Conservation (phyloP, 2,797 vertebrate species). For the Lutjanus argentimaculatus region DNA sequence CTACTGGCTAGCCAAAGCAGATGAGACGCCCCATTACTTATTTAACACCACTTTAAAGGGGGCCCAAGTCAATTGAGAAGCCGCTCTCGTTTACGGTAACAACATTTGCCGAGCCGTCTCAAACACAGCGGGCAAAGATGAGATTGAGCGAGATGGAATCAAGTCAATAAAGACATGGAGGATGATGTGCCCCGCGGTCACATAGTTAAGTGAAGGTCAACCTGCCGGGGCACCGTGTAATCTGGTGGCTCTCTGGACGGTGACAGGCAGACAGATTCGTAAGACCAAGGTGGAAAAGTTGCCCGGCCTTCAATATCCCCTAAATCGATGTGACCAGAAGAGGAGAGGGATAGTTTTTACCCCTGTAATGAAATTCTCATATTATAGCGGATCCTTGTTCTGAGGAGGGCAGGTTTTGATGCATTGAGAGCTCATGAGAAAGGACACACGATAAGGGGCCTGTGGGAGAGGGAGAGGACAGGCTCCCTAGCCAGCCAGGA, state of each 20-base stretch:
- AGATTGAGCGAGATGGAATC: constrained; percentile 71
- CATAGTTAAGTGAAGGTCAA: constrained; percentile 77
- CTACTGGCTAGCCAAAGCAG: constrained; percentile 66
- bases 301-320: constrained; percentile 63
- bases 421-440: constrained; percentile 82
- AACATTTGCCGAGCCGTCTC: constrained; percentile 64
- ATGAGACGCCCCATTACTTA: constrained; percentile 83
- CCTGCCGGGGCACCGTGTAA: constrained; percentile 55
- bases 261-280: constrained; percentile 62
- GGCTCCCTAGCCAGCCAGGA: constrained; percentile 13
- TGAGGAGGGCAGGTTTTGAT: constrained; percentile 76
- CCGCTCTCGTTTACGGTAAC: constrained; percentile 75
- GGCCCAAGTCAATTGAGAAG: constrained; percentile 76
- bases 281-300: constrained; percentile 60
- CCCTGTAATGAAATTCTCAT: constrained; percentile 72
- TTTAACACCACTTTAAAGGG: constrained; percentile 81
- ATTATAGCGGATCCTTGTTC: constrained; percentile 63
- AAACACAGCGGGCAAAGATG: constrained; percentile 57
- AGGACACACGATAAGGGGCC: constrained; percentile 69
- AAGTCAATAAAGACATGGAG: constrained; percentile 70
- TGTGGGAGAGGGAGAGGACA: background rate
- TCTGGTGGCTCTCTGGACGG: constrained; percentile 53
- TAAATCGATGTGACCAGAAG: constrained; percentile 71
- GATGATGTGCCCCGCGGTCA: constrained; percentile 64
- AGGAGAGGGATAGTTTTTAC: constrained; percentile 64